Evolutionary conservation across 2,113 vertebrate species (phyloP), one percentile per base, ranked within the genome.

Genomic region (Passer montanus): DNA sequence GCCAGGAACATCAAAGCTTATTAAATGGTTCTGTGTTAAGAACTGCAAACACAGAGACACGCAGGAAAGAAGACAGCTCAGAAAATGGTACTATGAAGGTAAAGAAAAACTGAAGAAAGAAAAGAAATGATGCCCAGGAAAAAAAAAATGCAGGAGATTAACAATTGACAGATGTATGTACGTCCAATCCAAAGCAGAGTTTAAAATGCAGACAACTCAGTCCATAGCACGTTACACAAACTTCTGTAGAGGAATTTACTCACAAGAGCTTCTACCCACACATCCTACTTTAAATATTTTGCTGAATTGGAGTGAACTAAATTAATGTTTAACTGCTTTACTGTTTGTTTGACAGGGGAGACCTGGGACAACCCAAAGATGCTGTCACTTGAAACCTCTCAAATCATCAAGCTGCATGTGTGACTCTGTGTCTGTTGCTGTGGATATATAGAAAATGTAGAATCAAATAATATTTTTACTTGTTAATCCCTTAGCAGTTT

Each of bases 21-120:
- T 87, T 46, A 95, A 95, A 93, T 69, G 55, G 66, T 82, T 91
- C 52, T 77, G 35, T 53, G 74, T 89, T 83, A 72, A 73, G 78
- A 93, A 76, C 67, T 58, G 72, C 82, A 82, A 95, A 82, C 21
- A 73, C 14, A 67, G 22, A 46, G 63, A 37, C 83, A 50, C 0
- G 5, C 44, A 11, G 77, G 55, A 76, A 78, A 62, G 35, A 50
- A 33, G 49, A 77, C 31, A 73, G 63, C 74, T 56, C 30, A n/a
- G 55, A 81, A 92, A 94, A 67, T 1, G 5, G 47, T 44, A 18
- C 58, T 46, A 2, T 2, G 26, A 77, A 81, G 55, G 13, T n/a
- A 69, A 80, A 60, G 59, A 55, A 74, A 92, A 87, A 91, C 50
- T 31, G 18, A 35, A 92, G 37, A 73, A 58, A 78, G 28, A 41